Conservation (phyloP, 2,113 vertebrate species). For the Coturnix japonica region DNA sequence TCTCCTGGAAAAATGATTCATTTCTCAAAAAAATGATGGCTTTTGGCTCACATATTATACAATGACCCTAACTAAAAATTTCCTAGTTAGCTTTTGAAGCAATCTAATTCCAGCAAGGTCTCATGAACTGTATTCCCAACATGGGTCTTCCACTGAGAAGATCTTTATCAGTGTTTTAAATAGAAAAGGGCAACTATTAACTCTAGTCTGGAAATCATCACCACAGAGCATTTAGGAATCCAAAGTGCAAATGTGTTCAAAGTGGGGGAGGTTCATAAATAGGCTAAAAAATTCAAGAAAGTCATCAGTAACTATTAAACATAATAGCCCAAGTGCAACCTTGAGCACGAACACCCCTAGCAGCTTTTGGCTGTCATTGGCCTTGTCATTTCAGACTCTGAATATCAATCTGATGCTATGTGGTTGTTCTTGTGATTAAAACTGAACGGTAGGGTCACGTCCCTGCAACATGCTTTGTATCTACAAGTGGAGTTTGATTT, state of each 20-base stretch:
- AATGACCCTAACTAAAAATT: not conserved
- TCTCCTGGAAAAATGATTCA: not conserved
- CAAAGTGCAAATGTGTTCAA: not conserved
- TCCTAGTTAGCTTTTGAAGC: not conserved
- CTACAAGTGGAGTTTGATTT: not conserved
- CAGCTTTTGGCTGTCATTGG: fast-evolving
- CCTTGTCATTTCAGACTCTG: not conserved
- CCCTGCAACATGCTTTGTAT: not conserved
- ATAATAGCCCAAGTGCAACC: not conserved
- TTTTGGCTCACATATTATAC: not conserved
- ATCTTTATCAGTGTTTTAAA: not conserved
- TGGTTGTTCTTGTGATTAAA: not conserved
- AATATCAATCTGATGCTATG: not conserved
- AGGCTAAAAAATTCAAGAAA: not conserved
- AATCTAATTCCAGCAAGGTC: not conserved
- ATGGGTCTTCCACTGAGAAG: not conserved
- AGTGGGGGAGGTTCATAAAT: not conserved
- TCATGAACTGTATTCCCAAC: not conserved
- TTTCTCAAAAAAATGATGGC: not conserved
- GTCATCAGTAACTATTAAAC: not conserved
- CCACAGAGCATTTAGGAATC: not conserved
- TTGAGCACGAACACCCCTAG: not conserved
- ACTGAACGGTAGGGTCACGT: not conserved
- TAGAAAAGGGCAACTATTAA: not conserved
- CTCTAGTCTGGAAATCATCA: not conserved